Evolutionary conservation across 1,140 invertebrate genomes (phyloP).

Genomic region (Cyclina sinensis): DNA sequence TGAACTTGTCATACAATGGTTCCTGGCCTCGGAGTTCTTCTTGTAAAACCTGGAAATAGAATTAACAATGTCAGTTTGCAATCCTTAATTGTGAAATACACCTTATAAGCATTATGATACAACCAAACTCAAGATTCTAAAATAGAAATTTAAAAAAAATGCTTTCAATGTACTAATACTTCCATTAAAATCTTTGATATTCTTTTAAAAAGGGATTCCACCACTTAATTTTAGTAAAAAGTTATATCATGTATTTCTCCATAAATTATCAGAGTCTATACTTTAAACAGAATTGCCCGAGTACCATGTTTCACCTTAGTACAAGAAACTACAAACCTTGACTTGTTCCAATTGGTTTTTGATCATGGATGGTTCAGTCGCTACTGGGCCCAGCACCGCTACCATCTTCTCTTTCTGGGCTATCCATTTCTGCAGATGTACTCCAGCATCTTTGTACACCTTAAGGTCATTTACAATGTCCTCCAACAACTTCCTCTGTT

Average conservation of each 20-base stretch:
- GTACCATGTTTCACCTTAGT: too few relatives aligned
- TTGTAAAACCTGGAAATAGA: slow-evolving; percentile 91
- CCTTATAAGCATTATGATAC: not conserved
- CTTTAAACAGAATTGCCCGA: too few relatives aligned
- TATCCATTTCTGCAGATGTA: slow-evolving; percentile 94
- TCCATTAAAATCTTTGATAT: too few relatives aligned
- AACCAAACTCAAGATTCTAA: too few relatives aligned
- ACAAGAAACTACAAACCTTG: slow-evolving; percentile 87
- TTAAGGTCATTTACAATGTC: slow-evolving; percentile 90
- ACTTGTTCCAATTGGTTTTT: slow-evolving; percentile 97
- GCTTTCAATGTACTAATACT: too few relatives aligned
- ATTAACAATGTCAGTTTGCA: not conserved
- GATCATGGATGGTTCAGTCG: slow-evolving; percentile 97
- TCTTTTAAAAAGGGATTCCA: too few relatives aligned
- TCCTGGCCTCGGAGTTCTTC: slow-evolving; percentile 97
- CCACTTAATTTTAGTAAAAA: not conserved
- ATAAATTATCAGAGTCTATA: too few relatives aligned
- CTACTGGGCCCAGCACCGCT: slow-evolving; percentile 96
- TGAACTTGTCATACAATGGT: slow-evolving; percentile 94
- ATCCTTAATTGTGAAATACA: too few relatives aligned
- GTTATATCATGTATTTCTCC: too few relatives aligned
- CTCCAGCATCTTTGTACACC: slow-evolving; percentile 96
- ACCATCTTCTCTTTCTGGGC: slow-evolving; percentile 98
- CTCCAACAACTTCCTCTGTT: slow-evolving; percentile 93
- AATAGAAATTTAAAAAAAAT: too few relatives aligned